Base-by-base conservation (phyloP, 2,888 invertebrate genomes). In the Pandemis corylana region DNA sequence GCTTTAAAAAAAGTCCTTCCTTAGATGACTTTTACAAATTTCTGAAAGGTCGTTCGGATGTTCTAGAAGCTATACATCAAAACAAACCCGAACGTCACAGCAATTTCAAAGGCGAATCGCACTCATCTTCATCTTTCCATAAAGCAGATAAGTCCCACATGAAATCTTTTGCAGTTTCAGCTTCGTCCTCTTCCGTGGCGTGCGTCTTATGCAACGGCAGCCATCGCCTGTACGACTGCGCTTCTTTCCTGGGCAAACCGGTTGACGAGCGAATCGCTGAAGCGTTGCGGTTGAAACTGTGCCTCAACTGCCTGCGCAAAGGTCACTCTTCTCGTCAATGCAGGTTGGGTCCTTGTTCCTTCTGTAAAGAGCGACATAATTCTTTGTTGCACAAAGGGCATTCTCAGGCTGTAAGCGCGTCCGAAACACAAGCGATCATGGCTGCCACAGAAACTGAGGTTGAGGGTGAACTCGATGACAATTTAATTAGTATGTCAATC, bases 311-410 rank as follows among this genome's bases (percentile, higher is more conserved):
- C 28, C 13, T 74, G 7, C 53, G 74, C 5, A 36, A 20, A 2
- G 68, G 49, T 12, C 75, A 69, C 20, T 20, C 41, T 0, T 28
- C 69, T 36, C 61, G 28, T 6, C 42, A 28, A 5, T 74, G 74
- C 53, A 70, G 59, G 56, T 68, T 71, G 5, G 72, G 63, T 44
- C 56, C 65, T 36, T 72, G 66, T 66, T 41, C 61, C n/a, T 28
- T 12, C 5, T 72, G 67, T 41, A 72, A 51, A 49, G 20, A 42
- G 56, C 72, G 72, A 12, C 72, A 72, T n/a, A 71, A 71, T 46
- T 44, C 71, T n/a, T 10, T 71, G 51, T 53, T 66, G 46, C 71
- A 71, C 13, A 51, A 20, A 12, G 64, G 15, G 12, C 1, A 7
- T 64, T 7, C 5, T 42, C 64, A 64, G 64, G 64, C 64, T 64